Evolutionary conservation across 2,113 vertebrate genomes (phyloP), one percentile per base, ranked within the genome.

Genomic region (Albula goreensis): DNA sequence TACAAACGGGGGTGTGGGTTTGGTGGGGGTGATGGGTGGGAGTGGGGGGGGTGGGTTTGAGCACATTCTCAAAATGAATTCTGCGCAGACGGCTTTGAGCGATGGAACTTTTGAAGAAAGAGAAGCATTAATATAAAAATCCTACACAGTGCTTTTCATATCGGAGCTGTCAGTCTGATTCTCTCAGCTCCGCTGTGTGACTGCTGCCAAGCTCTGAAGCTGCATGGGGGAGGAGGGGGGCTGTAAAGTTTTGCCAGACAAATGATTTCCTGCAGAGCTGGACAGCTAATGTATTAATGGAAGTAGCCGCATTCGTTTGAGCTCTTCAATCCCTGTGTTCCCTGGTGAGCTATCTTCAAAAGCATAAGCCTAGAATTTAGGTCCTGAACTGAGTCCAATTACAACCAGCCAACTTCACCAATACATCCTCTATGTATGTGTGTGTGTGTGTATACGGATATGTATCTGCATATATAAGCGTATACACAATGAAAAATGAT

Each of bases 331-430:
- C 83, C 78, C 86, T 48, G 31, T 41, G 31, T 41, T 41, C 88
- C 81, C 48, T 50, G n/a, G 22, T 74, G 48, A 60, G 4, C 31
- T n/a, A 22, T 48, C 82, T 41, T 6, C 80, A 74, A 74, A 74
- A 90, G 90, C 90, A 88, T 74, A 15, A 82, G 88, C 81, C 83
- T 88, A 83, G 91, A 93, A 91, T 90, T 90, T 87, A 90, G 89
- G 88, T 89, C 89, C 87, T 86, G 91, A 91, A 93, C 89, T 88
- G 87, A 85, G 89, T 90, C 91, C 93, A 93, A 93, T 94, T 66
- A 66, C 60, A 19, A 22, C 60, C 3, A 19, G 15, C 60, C 22
- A 66, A 19, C 60, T 15, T 66, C 12, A 60, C 17, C 17, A 66
- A 66, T 22, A 66, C 5, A 66, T 66, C 19, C 17, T 66, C 60